These are phyloP conservation scores for Oryzias melastigma DNA, from an alignment of 2,113 vertebrate species.

Conservation along the genomic window DNA sequence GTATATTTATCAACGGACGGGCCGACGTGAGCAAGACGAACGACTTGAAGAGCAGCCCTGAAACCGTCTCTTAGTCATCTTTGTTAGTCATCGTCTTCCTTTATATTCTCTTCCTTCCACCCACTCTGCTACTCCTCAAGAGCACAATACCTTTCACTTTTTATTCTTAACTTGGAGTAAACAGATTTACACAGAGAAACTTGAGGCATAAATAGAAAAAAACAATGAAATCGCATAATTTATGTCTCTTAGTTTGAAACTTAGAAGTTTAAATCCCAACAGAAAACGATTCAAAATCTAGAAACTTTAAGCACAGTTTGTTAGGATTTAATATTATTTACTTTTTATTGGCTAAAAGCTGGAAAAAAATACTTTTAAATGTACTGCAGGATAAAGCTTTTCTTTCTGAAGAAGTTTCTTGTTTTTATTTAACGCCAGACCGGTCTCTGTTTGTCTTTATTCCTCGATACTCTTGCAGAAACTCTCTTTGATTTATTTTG, in stretches of 20 bases:
- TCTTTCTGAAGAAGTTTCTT: no score
- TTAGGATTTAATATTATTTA: no score
- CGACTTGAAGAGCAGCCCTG: slow-evolving; percentile 36
- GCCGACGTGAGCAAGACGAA: slow-evolving; percentile 46
- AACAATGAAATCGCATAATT: background rate
- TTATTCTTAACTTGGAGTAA: slow-evolving; percentile 17
- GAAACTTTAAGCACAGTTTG: no score
- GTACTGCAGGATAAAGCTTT: no score
- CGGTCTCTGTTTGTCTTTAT: background rate
- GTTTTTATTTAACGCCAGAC: no score
- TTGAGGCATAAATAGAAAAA: slow-evolving; percentile 9
- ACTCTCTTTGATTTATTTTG: background rate
- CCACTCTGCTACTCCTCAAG: slow-evolving; percentile 36
- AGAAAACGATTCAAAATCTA: no score
- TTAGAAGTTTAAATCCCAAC: no score
- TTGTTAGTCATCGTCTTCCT: slow-evolving; percentile 58
- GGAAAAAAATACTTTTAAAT: no score
- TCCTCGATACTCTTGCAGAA: background rate
- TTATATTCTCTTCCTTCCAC: slow-evolving; percentile 41
- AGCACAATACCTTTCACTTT: slow-evolving; percentile 50
- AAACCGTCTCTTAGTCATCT: slow-evolving; percentile 48
- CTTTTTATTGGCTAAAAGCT: no score
- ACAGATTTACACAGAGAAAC: slow-evolving; percentile 18
- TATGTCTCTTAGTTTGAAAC: background rate
- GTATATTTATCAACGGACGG: slow-evolving; percentile 45